Conservation (phyloP, 2,113 vertebrate genomes). For the Zapus hudsonius region DNA sequence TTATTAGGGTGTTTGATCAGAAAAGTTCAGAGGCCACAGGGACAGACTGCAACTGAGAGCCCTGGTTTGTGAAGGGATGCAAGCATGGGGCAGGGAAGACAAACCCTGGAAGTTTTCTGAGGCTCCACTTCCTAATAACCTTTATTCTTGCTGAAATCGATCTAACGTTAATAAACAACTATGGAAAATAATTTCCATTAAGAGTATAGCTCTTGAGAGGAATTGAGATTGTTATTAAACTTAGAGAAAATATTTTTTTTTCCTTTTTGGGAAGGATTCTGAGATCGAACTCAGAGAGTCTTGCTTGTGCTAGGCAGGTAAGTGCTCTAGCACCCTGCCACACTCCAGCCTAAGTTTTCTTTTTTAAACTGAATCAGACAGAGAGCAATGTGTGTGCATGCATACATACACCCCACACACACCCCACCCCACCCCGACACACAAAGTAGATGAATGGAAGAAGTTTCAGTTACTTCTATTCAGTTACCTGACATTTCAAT, state of each 20-base stretch:
- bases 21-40: not conserved
- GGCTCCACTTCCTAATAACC: not conserved
- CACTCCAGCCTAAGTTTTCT: not conserved
- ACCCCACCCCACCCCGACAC: no score
- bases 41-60: not conserved
- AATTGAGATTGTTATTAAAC: not conserved
- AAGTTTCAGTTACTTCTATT: not conserved
- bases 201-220: not conserved
- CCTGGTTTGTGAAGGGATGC: not conserved
- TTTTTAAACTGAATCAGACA: slow-evolving; percentile 5
- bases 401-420: no score
- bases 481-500: not conserved
- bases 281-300: not conserved
- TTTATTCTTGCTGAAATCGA: not conserved
- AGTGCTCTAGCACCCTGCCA: not conserved
- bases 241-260: not conserved
- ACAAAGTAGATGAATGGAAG: not conserved
- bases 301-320: not conserved
- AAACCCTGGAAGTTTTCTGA: not conserved
- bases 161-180: not conserved
- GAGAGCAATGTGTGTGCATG: not conserved
- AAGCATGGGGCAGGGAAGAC: not conserved
- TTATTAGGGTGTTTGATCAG: not conserved
- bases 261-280: not conserved
- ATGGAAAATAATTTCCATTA: not conserved